Evolutionary conservation across 2,113 vertebrate genomes (phyloP), one percentile per base, ranked within the genome.

Genomic region (Nesoenas mayeri): DNA sequence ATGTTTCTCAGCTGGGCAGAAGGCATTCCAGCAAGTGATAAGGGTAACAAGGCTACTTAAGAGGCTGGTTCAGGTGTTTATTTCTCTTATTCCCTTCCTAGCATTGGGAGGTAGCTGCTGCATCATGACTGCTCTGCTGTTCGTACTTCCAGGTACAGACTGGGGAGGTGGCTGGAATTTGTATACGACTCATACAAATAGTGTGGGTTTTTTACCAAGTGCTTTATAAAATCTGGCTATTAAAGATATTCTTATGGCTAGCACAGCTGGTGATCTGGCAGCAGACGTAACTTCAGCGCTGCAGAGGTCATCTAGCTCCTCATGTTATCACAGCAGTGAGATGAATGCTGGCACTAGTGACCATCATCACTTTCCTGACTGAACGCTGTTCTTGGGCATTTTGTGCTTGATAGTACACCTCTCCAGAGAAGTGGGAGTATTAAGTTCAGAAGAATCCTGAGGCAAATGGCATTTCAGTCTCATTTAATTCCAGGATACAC

Each of bases 101-200:
- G 48, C 4, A 69, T 65, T 85, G 62, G 22, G 26, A 53, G 32
- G 32, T 10, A 11, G 34, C 2, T 0, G 0, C 2, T 85, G 53
- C 0, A 1, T 64, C 1, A 0, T 16, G 17, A 5, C 11, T 74
- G 16, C 5, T 85, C n/a, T 56, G 42, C 4, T 4, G 2, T 24
- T 85, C 2, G 0, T 21, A 1, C 9, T 72, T 72, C 8, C 22
- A 85, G 53, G 57, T 85, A 67, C 7, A 29, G 56, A 12, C 26
- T 8, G 18, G 19, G 50, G 16, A 48, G 14, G 42, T 42, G 40
- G 22, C 21, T 64, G 57, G 15, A 47, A 24, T 84, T 91, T 80
- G 24, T 64, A 4, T 17, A 10, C 38, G 4, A n/a, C 8, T n/a
- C 54, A 6, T 71, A 25, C 15, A 66, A 69, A 9, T 1, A 21